These are phyloP conservation scores for Pitangus sulphuratus DNA, from an alignment of 2,797 vertebrate genomes.

Conservation along the genomic window DNA sequence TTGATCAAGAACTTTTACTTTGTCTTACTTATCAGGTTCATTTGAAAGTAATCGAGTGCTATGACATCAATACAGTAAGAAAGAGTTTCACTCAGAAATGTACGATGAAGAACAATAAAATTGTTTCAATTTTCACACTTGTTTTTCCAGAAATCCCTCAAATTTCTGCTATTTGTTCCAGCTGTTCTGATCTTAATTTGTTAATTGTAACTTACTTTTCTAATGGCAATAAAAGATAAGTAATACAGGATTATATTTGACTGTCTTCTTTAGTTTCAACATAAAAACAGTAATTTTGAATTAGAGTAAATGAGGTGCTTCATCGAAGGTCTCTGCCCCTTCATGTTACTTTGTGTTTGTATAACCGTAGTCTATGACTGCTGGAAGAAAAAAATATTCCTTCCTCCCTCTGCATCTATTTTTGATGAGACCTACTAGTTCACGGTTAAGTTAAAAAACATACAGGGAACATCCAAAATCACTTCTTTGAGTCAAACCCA, in stretches of 20 bases:
- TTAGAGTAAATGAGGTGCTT: background rate
- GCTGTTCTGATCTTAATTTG: background rate
- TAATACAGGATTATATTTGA: background rate
- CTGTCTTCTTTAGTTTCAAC: background rate
- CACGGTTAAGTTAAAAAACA: background rate
- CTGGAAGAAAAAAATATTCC: background rate
- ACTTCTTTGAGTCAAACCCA: background rate
- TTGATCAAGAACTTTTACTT: background rate
- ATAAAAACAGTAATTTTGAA: background rate
- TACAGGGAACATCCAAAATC: background rate
- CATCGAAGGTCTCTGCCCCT: background rate
- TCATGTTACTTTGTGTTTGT: background rate
- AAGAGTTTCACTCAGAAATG: background rate
- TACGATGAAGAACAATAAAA: background rate
- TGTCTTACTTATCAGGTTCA: background rate
- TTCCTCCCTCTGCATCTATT: background rate
- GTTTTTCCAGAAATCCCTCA: background rate
- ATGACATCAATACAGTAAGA: background rate
- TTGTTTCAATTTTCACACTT: background rate
- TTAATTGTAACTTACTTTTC: background rate
- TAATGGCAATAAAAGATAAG: background rate
- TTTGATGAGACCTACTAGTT: background rate
- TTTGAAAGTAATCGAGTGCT: background rate
- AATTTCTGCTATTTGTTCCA: background rate
- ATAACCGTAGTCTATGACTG: rapidly evolving